Evolutionary conservation across 2,797 vertebrate genomes (phyloP), one percentile per base, ranked within the genome.

Genomic region (Syncerus caffer): DNA sequence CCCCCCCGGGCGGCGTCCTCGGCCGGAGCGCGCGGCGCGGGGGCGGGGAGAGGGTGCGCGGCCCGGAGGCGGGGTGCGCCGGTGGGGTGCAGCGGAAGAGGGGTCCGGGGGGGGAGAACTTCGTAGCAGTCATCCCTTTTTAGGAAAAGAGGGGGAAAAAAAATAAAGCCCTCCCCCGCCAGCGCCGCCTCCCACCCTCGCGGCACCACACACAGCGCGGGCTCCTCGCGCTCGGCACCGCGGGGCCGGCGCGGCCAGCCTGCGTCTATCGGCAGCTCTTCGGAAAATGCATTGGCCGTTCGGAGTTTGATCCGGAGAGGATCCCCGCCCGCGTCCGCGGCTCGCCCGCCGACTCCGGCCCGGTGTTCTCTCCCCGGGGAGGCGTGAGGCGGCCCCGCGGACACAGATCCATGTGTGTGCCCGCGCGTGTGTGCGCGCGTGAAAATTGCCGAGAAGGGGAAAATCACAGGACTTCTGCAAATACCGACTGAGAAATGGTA

Each of bases 401-500:
- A 79, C 34, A 50, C 97, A 94, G 96, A 94, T 94, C 98, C 96
- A 93, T 95, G 98, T 93, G 98, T 97, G 98, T 97, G 97, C 97
- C 93, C 85, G 93, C 93, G 97, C 96, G 96, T 13, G 98, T 96
- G 94, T 90, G 27, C 90, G 97, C 97, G 98, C 76, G 98, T 98
- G 98, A 96, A 94, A 97, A 97, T 95, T 97, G 98, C 97, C 85
- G 67, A 95, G 92, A 64, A 97, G 97, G 97, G 97, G 97, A 86
- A 97, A 95, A 97, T 67, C 98, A 76, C 97, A 97, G 98, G 98
- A 98, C 98, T 98, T 98, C 96, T 97, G 97, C 98, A 76, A 96
- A 98, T 96, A 93, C 96, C 83, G 98, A 97, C 97, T 97, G 98
- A 98, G 92, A 97, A 93, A 90, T 98, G 93, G 96, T 79, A 93